Evolutionary conservation across 1,140 invertebrate genomes (phyloP), one percentile per base, ranked within the genome.

Genomic region (Macrobrachium nipponense): DNA sequence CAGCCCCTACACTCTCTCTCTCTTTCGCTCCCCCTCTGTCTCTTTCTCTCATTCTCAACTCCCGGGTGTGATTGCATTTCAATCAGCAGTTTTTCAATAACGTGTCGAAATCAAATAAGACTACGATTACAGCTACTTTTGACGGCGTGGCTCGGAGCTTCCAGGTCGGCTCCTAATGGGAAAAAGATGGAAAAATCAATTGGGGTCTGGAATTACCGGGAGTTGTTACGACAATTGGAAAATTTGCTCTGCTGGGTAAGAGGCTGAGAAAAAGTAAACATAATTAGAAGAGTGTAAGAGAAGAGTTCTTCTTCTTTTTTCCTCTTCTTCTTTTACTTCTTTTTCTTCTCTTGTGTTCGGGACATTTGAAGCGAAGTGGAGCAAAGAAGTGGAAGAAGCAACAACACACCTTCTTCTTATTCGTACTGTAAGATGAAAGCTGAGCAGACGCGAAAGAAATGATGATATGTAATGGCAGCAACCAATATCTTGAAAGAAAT

Each of bases 121-220:
- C 82, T 85, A 78, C 66, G 82, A 85, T 85, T 85, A 85, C 82
- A 78, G 82, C 82, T 85, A 85, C 82, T 85, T 85, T 68, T 85
- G 82, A 78, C 82, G 59, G 75, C 43, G 75, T 43, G 36, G 27
- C 59, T 23, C 36, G 36, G 68, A 70, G 60, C 68, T 59, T 44
- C 82, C 64, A 36, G n/a, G 59, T 79, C 83, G 60, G 43, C 77
- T 61, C 77, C 73, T 86, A 86, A 86, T 86, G 83, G 83, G 79
- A 80, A 86, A 86, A 86, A 86, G 83, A 86, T 86, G 61, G 77
- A 60, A 86, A 86, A 86, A 86, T 86, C 83, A 86, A 86, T 86
- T 80, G 83, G 60, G 59, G 66, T 12, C 76, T 80, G 64, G 58
- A 79, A 86, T 86, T 86, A 86, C 76, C 76, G 77, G 23, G 68